Conservation (phyloP, 2,888 invertebrate genomes). For the Nematopogon swammerdamellus region DNA sequence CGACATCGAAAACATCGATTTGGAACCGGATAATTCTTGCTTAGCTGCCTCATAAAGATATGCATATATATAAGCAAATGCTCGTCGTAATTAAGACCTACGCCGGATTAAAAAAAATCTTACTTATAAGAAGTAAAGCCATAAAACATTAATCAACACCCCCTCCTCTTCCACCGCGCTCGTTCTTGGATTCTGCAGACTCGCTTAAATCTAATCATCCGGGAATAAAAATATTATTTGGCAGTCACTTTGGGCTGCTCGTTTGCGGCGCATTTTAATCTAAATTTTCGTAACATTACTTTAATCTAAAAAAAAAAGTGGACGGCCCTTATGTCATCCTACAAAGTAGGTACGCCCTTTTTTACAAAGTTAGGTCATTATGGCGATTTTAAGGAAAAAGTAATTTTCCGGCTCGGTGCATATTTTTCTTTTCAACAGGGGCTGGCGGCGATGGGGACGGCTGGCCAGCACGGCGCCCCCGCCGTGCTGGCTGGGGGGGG, state of each 20-base stretch:
- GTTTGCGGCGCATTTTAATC: not conserved
- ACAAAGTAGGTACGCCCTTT: not conserved
- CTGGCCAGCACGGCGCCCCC: not conserved
- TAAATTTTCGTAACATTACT: not conserved
- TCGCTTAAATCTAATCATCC: not conserved
- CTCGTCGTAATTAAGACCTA: too few species aligned
- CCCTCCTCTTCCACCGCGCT: not conserved
- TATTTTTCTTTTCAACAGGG: constrained; percentile 1
- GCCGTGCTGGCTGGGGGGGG: not conserved
- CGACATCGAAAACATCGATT: too few species aligned
- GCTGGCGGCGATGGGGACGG: not conserved
- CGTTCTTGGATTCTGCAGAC: not conserved
- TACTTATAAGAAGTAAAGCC: too few species aligned
- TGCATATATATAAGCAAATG: too few species aligned
- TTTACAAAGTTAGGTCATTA: constrained; percentile 2
- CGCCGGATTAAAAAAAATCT: too few species aligned
- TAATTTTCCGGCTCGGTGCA: constrained; percentile 3
- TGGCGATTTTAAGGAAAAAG: constrained; percentile 4
- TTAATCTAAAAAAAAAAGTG: not conserved
- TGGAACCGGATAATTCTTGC: too few species aligned
- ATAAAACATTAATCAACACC: too few species aligned
- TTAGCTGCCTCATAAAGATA: too few species aligned
- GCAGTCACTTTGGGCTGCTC: not conserved
- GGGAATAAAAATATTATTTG: not conserved
- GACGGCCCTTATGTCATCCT: not conserved